phyloP scores from a whole-genome alignment of 2,888 invertebrate genomes.

The Ornithoptera alexandrae region DNA sequence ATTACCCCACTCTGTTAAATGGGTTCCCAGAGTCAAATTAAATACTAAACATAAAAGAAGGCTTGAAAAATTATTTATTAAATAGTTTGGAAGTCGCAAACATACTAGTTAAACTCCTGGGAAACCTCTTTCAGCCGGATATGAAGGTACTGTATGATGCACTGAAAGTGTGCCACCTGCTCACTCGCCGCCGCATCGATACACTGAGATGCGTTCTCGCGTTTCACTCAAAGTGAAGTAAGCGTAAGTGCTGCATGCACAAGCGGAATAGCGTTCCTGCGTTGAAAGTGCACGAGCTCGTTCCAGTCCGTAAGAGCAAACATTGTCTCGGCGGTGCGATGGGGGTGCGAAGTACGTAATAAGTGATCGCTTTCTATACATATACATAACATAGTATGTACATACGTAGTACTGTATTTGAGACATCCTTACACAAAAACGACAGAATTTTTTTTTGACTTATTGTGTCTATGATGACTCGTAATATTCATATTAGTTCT shows the following conservation, averaged over 20 bases:
- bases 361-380: too few relatives aligned
- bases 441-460: too few relatives aligned
- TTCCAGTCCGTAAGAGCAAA: conserved; percentile 19
- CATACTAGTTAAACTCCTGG: too few relatives aligned
- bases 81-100: not conserved
- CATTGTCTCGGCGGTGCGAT: conserved; percentile 3
- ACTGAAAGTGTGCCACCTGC: not conserved
- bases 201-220: conserved; percentile 18
- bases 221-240: conserved; percentile 9
- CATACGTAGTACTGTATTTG: too few relatives aligned
- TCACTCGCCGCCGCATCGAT: not conserved
- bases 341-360: not conserved
- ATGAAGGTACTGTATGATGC: not conserved
- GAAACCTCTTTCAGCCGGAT: too few relatives aligned
- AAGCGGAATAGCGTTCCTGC: conserved; percentile 4
- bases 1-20: too few relatives aligned
- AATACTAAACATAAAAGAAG: too few relatives aligned
- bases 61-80: not conserved
- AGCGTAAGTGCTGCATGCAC: conserved; percentile 14
- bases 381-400: too few relatives aligned
- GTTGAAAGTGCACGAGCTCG: conserved; percentile 12
- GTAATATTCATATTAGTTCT: too few relatives aligned
- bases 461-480: too few relatives aligned
- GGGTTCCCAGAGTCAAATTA: too few relatives aligned
- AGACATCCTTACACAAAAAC: too few relatives aligned